Evolutionary conservation across 2,888 invertebrate genomes (phyloP).

Genomic region (Bimastos eiseni): DNA sequence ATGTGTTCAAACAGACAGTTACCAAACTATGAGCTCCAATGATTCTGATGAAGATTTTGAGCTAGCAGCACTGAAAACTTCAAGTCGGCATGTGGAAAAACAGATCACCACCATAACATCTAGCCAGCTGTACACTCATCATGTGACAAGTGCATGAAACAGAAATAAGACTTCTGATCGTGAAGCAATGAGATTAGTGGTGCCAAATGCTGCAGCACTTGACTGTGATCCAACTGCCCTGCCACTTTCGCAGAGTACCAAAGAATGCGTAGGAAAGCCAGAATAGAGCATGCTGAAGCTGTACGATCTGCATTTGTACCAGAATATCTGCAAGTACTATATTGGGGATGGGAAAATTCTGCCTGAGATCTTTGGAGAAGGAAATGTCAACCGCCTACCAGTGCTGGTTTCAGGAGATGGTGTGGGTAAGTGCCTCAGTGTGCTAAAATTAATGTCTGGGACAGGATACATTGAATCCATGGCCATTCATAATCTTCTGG

Average conservation of each 20-base stretch:
- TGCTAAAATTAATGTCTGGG: background rate
- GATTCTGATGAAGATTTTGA: background rate
- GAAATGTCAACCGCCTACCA: background rate
- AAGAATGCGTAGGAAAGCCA: background rate
- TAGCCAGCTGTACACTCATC: background rate
- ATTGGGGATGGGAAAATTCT: background rate
- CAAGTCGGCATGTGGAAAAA: background rate
- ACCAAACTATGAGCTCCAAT: background rate
- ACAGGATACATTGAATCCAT: background rate
- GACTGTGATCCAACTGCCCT: background rate
- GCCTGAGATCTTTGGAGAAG: background rate
- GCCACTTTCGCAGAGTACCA: background rate
- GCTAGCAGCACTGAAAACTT: background rate
- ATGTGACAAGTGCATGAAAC: background rate
- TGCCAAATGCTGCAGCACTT: background rate
- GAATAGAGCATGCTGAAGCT: background rate
- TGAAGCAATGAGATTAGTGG: background rate
- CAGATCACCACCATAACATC: background rate
- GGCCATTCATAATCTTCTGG: background rate
- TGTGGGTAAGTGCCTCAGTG: background rate
- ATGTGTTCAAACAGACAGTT: background rate
- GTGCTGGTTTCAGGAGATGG: conserved; percentile 6
- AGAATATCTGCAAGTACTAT: background rate
- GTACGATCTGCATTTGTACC: background rate
- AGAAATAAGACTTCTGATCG: conserved; percentile 4